phyloP scores from a whole-genome alignment of 2,113 vertebrate genomes.

The Jacana jacana region DNA sequence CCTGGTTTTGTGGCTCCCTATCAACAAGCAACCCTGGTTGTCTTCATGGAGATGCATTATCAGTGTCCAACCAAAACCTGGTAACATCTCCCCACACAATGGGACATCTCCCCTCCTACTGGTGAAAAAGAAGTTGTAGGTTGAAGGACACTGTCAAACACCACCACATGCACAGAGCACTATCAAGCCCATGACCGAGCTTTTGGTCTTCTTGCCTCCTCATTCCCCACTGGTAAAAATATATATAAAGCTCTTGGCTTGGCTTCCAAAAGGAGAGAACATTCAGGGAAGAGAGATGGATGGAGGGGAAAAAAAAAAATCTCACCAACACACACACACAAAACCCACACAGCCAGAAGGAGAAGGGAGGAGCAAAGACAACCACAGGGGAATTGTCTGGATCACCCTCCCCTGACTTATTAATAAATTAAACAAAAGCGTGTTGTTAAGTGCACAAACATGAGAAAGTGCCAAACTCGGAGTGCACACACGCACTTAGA shows the following conservation, averaged over 20 bases:
- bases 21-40: background rate
- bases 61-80: background rate
- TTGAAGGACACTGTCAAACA: background rate
- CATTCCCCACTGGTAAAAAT: background rate
- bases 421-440: background rate
- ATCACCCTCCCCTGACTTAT: background rate
- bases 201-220: background rate
- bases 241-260: background rate
- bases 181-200: background rate
- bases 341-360: background rate
- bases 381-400: background rate
- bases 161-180: background rate
- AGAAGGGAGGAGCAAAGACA: background rate
- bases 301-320: background rate
- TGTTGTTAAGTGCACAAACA: background rate
- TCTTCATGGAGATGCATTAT: background rate
- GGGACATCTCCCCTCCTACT: too few species aligned
- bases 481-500: background rate
- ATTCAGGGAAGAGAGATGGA: background rate
- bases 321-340: background rate
- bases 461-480: background rate
- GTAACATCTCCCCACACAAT: fast-evolving
- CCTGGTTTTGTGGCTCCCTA: background rate
- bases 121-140: background rate
- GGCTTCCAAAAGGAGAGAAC: background rate